phyloP scores from a whole-genome alignment of 64 coral and sea anemone genomes.

The Trachythela sp. region DNA sequence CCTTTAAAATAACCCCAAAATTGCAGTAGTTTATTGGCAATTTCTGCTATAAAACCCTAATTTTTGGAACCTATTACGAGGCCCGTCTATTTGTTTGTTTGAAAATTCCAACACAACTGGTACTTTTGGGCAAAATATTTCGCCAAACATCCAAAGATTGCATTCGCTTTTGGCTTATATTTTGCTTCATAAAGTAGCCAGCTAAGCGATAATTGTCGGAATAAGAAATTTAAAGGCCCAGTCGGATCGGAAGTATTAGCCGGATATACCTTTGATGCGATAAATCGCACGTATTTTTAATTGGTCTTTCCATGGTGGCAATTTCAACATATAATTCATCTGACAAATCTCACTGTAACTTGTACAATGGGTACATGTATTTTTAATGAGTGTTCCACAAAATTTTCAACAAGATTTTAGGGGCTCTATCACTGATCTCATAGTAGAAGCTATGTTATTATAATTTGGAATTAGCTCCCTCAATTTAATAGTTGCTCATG shows the following conservation, averaged over 20 bases:
- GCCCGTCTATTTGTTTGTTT: background rate
- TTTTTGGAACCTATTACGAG: background rate
- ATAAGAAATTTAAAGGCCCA: background rate
- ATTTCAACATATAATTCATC: background rate
- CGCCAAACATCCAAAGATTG: background rate
- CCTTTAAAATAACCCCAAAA: background rate
- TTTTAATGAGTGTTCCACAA: background rate
- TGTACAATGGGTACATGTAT: constrained; percentile 3
- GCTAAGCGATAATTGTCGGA: background rate
- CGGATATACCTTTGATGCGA: background rate
- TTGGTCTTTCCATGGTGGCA: background rate
- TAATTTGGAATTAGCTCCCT: no score
- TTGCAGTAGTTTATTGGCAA: background rate
- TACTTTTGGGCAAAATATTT: background rate
- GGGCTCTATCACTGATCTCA: background rate
- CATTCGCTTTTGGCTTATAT: background rate
- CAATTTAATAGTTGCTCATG: background rate
- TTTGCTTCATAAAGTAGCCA: background rate
- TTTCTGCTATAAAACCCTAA: background rate
- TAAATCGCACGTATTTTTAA: background rate
- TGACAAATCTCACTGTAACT: background rate
- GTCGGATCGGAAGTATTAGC: background rate
- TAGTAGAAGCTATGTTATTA: no score
- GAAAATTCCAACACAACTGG: background rate
- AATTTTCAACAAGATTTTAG: background rate